phyloP scores from a whole-genome alignment of 2,113 vertebrate genomes.

The Formicarius rufipectus region DNA sequence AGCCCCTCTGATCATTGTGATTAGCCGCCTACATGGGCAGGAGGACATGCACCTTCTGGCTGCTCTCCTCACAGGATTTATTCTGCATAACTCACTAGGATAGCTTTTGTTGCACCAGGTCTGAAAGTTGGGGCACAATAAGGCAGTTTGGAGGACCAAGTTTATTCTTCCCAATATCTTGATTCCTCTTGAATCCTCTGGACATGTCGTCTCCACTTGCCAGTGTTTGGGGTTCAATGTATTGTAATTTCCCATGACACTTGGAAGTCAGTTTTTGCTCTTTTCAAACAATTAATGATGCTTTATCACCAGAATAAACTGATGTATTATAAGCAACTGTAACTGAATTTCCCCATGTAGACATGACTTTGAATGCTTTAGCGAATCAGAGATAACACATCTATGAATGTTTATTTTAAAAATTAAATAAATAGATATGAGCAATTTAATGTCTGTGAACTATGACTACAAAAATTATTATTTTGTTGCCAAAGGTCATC shows the following conservation, averaged over 20 bases:
- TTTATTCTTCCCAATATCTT: neutral
- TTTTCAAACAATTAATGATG: neutral
- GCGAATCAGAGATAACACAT: neutral
- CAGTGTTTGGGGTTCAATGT: neutral
- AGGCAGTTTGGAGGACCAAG: neutral
- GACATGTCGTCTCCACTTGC: neutral
- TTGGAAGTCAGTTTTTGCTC: neutral
- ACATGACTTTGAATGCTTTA: neutral
- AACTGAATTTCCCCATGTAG: neutral
- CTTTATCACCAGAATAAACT: neutral
- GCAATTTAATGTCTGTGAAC: neutral
- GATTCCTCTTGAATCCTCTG: neutral
- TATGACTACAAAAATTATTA: neutral
- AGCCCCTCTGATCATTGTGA: neutral
- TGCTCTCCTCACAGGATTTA: neutral
- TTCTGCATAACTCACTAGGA: neutral
- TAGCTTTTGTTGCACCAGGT: neutral
- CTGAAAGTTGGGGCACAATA: neutral
- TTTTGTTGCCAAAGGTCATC: neutral
- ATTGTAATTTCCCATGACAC: neutral
- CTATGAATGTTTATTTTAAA: neutral
- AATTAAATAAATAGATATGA: neutral
- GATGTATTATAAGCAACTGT: neutral
- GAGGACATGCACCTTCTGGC: neutral
- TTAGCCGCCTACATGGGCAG: neutral